These are phyloP conservation scores for Phthorimaea operculella DNA, from an alignment of 1,140 invertebrate genomes.

Conservation along the genomic window DNA sequence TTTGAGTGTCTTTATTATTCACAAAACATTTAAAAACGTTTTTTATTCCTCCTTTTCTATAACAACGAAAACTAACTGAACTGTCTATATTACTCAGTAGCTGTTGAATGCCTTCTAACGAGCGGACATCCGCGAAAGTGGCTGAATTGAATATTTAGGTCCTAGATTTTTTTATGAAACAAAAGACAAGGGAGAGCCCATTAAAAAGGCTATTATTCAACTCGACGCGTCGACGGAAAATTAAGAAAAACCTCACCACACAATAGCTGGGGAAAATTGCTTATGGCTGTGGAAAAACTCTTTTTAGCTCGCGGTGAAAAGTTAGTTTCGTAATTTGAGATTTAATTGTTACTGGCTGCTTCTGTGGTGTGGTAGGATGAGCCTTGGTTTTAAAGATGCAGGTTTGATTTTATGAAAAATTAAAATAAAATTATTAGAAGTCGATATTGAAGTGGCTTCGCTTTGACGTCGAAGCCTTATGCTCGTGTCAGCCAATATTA, in stretches of 20 bases:
- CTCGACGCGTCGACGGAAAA: slow-evolving; percentile 32
- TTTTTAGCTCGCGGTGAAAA: slow-evolving; percentile 15
- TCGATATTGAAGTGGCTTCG: no score
- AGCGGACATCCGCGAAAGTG: not conserved
- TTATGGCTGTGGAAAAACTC: slow-evolving; percentile 17
- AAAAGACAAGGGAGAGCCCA: slow-evolving; percentile 28
- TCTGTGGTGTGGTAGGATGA: not conserved
- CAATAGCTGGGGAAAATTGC: slow-evolving; percentile 28
- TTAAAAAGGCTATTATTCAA: slow-evolving; percentile 40
- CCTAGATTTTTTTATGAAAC: slow-evolving; percentile 11
- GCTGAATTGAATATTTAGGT: slow-evolving; percentile 3
- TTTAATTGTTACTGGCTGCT: not conserved
- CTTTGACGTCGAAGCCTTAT: no score
- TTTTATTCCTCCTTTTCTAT: no score
- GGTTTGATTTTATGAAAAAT: no score
- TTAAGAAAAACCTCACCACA: slow-evolving; percentile 33
- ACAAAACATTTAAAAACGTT: no score
- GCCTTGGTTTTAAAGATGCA: no score
- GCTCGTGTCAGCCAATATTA: no score
- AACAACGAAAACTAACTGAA: no score
- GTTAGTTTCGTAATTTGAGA: slow-evolving; percentile 8
- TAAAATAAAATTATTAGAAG: no score
- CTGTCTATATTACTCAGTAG: no score
- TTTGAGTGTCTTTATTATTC: no score
- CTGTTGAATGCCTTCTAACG: not conserved